phyloP scores from a whole-genome alignment of 2,113 vertebrate genomes.

The Periophthalmodon schlosseri region DNA sequence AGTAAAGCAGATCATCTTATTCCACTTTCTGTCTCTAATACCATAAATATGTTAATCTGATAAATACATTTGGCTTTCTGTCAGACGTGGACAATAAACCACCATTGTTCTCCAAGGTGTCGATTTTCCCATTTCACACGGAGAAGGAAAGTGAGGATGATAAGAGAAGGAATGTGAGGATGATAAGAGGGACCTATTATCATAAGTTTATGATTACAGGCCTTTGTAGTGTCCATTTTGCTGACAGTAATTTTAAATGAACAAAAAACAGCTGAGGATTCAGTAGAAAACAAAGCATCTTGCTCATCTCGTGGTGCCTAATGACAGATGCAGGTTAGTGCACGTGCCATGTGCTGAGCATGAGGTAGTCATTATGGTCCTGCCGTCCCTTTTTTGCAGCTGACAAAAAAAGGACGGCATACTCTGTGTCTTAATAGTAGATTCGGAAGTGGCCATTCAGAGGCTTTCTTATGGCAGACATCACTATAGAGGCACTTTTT shows the following conservation, averaged over 20 bases:
- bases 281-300: constrained; percentile 28
- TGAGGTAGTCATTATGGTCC: constrained; percentile 4
- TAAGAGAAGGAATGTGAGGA: constrained; percentile 22
- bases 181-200: constrained; percentile 20
- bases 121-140: neutral
- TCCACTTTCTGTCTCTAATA: too few relatives aligned
- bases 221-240: neutral
- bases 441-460: neutral
- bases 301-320: constrained; percentile 25
- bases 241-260: neutral
- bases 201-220: neutral
- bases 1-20: too few relatives aligned
- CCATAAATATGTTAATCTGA: too few relatives aligned
- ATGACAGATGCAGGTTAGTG: constrained; percentile 26
- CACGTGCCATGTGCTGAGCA: constrained; percentile 8
- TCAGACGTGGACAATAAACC: neutral
- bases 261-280: constrained; percentile 21
- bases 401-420: neutral
- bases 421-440: neutral
- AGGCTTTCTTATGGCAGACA: constrained; percentile 3
- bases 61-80: too few relatives aligned
- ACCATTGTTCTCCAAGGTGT: neutral
- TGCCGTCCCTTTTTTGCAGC: neutral
- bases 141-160: constrained; percentile 7
- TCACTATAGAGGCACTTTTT: neutral